A percentile compares a stretch with the other conserved stretches of the same genome.
phyloP scores from a whole-genome alignment of 2,113 vertebrate genomes.

The Platichthys stellatus region DNA sequence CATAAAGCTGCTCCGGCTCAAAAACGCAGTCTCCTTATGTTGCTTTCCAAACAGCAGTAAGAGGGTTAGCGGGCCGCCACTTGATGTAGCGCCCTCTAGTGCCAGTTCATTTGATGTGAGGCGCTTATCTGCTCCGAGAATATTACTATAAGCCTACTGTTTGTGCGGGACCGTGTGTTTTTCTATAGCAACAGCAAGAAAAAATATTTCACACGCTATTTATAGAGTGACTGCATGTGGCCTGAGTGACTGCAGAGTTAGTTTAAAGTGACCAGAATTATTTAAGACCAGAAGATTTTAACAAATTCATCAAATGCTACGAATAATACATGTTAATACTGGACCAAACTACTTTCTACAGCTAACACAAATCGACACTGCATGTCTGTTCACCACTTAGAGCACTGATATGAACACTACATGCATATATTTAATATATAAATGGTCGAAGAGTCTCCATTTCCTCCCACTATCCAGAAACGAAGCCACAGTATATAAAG shows the following conservation, averaged over 20 bases:
- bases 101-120: constrained; percentile 26
- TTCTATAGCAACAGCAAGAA: constrained; percentile 9
- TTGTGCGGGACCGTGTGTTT: neutral
- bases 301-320: neutral
- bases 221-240: constrained; percentile 2
- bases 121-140: constrained; percentile 34
- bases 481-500: no score
- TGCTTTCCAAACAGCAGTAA: constrained; percentile 26
- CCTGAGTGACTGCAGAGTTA: neutral
- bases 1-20: constrained; percentile 24
- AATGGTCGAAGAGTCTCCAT: no score
- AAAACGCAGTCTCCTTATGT: constrained; percentile 22
- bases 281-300: neutral
- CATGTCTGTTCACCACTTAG: neutral
- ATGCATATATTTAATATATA: no score
- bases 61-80: constrained; percentile 39
- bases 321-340: constrained; percentile 18
- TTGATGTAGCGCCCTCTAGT: constrained; percentile 46
- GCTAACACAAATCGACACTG: neutral
- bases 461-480: neutral
- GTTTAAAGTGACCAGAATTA: constrained; percentile 7
- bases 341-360: neutral
- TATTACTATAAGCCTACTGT: constrained; percentile 25
- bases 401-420: neutral
- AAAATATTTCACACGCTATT: neutral